Conservation (phyloP, 2,888 invertebrate genomes). For the Drosophila ezoana region DNA sequence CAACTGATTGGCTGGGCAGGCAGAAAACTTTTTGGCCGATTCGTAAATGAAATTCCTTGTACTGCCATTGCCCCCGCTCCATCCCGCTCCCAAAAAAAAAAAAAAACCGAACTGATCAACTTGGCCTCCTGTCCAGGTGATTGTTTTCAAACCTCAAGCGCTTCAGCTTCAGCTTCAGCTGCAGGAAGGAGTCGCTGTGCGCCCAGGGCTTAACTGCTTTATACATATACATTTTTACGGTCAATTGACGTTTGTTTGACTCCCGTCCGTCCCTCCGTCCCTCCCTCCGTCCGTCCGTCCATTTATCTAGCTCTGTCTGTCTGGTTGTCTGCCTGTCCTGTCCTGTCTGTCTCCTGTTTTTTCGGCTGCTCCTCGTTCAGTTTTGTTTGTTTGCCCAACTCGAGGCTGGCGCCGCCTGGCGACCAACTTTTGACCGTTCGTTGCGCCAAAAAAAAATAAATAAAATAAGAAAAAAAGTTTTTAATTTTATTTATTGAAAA, state of each 20-base stretch:
- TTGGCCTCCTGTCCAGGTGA: constrained; percentile 67
- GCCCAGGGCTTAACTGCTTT: constrained; percentile 27
- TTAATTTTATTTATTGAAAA: constrained; percentile 81
- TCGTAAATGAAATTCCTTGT: constrained; percentile 54
- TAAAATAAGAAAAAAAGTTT: constrained; percentile 57
- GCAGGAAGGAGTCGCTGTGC: constrained; percentile 14
- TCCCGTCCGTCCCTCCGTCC: background rate
- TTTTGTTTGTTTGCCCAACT: constrained; percentile 65
- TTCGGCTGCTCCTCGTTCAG: constrained; percentile 10
- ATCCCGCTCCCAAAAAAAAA: background rate
- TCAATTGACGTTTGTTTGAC: constrained; percentile 77
- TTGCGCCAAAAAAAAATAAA: constrained; percentile 14
- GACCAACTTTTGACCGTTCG: constrained; percentile 72
- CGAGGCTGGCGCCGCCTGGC: constrained; percentile 59
- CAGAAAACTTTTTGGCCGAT: constrained; percentile 42
- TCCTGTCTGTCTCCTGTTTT: constrained; percentile 12
- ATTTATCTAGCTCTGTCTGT: constrained; percentile 4
- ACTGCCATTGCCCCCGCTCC: background rate
- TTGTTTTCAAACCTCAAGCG: constrained; percentile 79
- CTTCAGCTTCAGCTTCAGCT: constrained; percentile 60
- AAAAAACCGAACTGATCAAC: constrained; percentile 31
- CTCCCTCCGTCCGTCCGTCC: background rate
- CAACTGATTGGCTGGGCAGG: constrained; percentile 49
- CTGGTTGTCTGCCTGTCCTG: constrained; percentile 3
- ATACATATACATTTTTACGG: constrained; percentile 74